phyloP scores from a whole-genome alignment of 2,113 vertebrate genomes.

The Bujurquina vittata region DNA sequence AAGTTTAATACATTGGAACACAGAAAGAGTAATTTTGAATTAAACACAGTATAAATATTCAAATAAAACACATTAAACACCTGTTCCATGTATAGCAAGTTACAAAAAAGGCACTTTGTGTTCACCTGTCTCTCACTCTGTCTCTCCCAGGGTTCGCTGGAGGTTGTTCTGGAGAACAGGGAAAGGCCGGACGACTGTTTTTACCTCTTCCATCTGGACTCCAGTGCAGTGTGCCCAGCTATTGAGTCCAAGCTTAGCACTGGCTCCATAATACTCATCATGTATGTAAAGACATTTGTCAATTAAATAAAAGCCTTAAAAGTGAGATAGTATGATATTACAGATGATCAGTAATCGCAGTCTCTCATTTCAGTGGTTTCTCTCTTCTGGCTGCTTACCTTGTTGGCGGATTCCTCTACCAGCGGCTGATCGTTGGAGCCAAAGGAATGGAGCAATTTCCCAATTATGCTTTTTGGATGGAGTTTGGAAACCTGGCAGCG shows the following conservation, averaged over 20 bases:
- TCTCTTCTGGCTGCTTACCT: constrained; percentile 88
- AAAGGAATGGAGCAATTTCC: constrained; percentile 98
- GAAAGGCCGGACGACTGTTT: constrained; percentile 84
- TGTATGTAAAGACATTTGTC: constrained; percentile 80
- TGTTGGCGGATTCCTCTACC: constrained; percentile 93
- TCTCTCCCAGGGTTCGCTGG: constrained; percentile 80
- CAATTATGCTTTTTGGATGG: constrained; percentile 93
- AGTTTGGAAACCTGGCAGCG: constrained; percentile 92
- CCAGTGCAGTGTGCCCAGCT: constrained; percentile 85
- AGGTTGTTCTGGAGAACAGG: constrained; percentile 84
- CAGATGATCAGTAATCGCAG: not conserved
- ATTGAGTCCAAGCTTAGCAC: constrained; percentile 84
- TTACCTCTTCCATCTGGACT: constrained; percentile 94
- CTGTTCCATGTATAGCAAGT: not conserved
- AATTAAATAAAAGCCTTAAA: not conserved
- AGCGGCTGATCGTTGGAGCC: constrained; percentile 92
- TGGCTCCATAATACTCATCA: constrained; percentile 91
- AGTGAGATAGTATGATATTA: not conserved
- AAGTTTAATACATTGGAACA: not conserved
- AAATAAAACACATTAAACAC: not conserved
- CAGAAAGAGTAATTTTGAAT: not conserved
- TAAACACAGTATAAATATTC: not conserved
- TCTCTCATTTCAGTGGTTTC: constrained; percentile 76
- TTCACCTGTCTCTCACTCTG: not conserved
- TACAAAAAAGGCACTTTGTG: not conserved